Base-by-base conservation (phyloP, 1,140 invertebrate genomes). In the Drosophila albomicans region DNA sequence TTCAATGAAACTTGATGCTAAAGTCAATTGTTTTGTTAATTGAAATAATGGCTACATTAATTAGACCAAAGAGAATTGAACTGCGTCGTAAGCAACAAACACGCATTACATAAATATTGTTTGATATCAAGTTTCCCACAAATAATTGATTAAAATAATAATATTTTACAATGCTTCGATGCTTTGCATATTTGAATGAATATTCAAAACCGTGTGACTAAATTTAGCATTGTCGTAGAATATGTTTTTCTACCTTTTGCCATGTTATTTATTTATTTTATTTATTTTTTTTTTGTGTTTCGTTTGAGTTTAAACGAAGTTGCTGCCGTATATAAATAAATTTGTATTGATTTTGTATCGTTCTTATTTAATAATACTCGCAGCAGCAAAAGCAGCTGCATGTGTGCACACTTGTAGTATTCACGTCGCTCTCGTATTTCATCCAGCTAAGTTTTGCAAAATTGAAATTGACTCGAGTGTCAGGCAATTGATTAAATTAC, bases 291-390 rank as follows among this genome's bases (percentile, higher is more conserved):
- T n/a, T 16, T 56, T 32, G 30, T 32, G 7, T 7, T 38, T 38
- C 35, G 35, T 10, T 20, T 11, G n/a, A 20, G 16, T 57, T 41
- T 11, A 2, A 57, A 15, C 20, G 3, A 2, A 48, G 54, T 57
- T 41, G 52, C 13, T 13, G 30, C 8, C 30, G 20, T 62, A 28
- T 70, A 70, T 63, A 63, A 70, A 70, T 70, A 69, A 69, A 41
- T 45, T 46, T 52, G 7, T 63, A 70, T 70, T 63, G 67, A 70
- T 70, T 70, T 70, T 70, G 43, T 48, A 54, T 63, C 62, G 62
- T 63, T 70, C 20, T 63, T 70, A 49, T 63, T 70, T 70, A 70
- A 70, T 63, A 70, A 69, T 49, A 43, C 41, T 43, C 41, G 41
- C 54, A 30, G 11, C 20, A 52, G 49, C 20, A 52, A 11, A 25